phyloP scores from a whole-genome alignment of 2,888 invertebrate species.

The Phasia obesa region DNA sequence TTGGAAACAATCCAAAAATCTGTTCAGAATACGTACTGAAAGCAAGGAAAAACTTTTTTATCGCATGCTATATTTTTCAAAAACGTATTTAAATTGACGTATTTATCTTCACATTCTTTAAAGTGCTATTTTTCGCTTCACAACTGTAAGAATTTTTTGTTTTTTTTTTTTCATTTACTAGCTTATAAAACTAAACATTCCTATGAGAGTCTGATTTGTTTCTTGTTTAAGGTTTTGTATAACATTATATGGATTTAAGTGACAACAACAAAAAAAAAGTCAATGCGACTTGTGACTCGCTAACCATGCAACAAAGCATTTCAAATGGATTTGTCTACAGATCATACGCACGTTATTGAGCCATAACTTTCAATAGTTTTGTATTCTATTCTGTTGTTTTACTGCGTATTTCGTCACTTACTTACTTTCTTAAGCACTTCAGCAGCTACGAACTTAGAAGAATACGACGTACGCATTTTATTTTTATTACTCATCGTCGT shows the following conservation, averaged over 20 bases:
- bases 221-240: conserved; percentile 17
- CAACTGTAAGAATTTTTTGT: not conserved
- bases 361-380: conserved; percentile 20
- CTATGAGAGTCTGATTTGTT: not conserved
- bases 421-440: not conserved
- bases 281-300: not conserved
- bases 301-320: not conserved
- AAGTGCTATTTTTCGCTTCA: not conserved
- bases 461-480: conserved; percentile 18
- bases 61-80: too few species aligned
- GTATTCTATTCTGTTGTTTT: not conserved
- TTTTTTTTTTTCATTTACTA: not conserved
- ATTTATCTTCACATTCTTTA: too few species aligned
- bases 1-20: too few species aligned
- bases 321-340: conserved; percentile 5
- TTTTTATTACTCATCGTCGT: conserved; percentile 24
- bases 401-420: not conserved
- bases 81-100: too few species aligned
- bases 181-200: not conserved
- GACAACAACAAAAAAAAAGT: not conserved
- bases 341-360: conserved; percentile 34
- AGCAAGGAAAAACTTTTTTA: too few species aligned
- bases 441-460: not conserved
- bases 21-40: too few species aligned
- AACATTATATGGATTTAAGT: not conserved